Evolutionary conservation across 2,888 invertebrate genomes (phyloP).

Genomic region (Tigriopus californicus): DNA sequence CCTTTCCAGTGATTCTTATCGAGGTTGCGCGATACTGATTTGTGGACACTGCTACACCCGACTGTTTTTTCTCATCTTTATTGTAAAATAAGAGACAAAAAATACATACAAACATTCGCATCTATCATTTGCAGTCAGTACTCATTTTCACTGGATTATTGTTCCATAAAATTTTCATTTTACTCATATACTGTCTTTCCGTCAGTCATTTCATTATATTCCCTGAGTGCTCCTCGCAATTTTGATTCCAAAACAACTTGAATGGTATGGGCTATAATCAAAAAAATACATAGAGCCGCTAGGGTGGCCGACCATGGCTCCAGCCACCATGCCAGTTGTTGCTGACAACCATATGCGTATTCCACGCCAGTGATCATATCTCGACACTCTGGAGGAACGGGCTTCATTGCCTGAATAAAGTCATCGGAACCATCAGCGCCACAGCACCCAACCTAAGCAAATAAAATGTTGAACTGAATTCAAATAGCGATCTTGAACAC

Average conservation of each 20-base stretch:
- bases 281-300: background rate
- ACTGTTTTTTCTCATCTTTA: no score
- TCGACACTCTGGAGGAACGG: conserved; percentile 7
- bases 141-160: no score
- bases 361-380: conserved; percentile 5
- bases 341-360: conserved; percentile 7
- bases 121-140: no score
- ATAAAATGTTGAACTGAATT: no score
- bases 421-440: conserved; percentile 11
- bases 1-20: no score
- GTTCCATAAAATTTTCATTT: no score
- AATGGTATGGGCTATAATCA: background rate
- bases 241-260: background rate
- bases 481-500: no score
- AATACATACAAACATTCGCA: no score
- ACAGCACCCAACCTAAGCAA: conserved; percentile 6
- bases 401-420: background rate
- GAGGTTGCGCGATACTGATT: no score
- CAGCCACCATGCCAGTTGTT: conserved; percentile 13
- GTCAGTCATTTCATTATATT: background rate
- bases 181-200: no score
- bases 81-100: no score
- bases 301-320: conserved; percentile 10
- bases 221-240: background rate
- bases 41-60: no score